Evolutionary conservation across 1,140 invertebrate species (phyloP), one percentile per base, ranked within the genome.

Genomic region (Sipha flava): DNA sequence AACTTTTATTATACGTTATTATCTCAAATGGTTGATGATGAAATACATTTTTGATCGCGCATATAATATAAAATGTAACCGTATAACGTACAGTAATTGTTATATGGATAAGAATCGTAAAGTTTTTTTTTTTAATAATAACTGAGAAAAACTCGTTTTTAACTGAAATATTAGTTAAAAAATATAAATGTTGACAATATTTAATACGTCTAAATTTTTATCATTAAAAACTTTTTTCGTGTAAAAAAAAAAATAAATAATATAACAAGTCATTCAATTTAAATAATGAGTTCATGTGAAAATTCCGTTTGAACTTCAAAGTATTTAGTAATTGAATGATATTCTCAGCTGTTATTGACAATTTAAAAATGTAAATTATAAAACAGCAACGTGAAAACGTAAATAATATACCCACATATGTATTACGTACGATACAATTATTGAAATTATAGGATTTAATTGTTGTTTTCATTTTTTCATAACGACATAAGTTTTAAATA

Each of bases 251-350:
- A 66, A 66, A 43, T 43, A 34, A 18, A 43, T 43, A 66, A 37
- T 43, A 66, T 66, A 66, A 66, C 64, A 66, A 66, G 64, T 66
- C 26, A 66, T 66, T 37, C 64, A 66, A 66, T 66, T 66, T 66
- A 66, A 66, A 66, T 43, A 23, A n/a, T 66, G 14, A 43, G 43
- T 43, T 66, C 40, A 66, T 26, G n/a, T 66, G 40, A 26, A 21
- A 43, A 66, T 66, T 66, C 43, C 26, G 34, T 43, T 66, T 23
- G 43, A 66, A 43, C 34, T 66, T 26, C 64, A 43, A 66, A 26
- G 37, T 43, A 66, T 66, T 40, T 66, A 43, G 64, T 66, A 66
- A 40, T 43, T 43, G 64, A 66, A 66, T 43, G 37, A 16, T 5
- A 23, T 43, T 66, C 16, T 43, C 23, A 37, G 64, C n/a, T 43